Evolutionary conservation across 1,140 invertebrate genomes (phyloP).

Genomic region (Bombus soroeensis): DNA sequence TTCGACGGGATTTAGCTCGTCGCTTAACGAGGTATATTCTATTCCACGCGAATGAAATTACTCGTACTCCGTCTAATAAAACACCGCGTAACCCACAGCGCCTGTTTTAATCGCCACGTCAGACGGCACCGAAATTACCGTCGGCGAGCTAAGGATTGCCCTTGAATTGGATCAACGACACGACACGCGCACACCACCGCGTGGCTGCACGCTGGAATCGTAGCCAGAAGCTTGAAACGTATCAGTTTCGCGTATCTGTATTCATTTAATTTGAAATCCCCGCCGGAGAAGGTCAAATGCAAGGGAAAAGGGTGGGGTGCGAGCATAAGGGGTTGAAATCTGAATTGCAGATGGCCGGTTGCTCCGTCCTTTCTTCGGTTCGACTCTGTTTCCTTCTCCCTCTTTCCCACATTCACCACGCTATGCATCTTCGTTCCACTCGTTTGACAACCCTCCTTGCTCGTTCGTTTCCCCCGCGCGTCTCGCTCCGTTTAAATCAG

Average conservation of each 20-base stretch:
- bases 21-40: conserved; percentile 40
- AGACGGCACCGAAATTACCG: conserved; percentile 35
- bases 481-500: conserved; percentile 68
- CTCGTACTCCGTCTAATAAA: conserved; percentile 33
- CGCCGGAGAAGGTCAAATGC: conserved; percentile 54
- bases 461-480: background rate
- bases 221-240: conserved; percentile 52
- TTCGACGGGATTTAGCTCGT: conserved; percentile 7
- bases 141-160: background rate
- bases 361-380: conserved; percentile 10
- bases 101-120: conserved; percentile 35
- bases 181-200: background rate
- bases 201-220: background rate
- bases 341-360: conserved; percentile 75
- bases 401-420: background rate
- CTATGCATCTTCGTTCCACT: background rate
- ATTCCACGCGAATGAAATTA: conserved; percentile 30
- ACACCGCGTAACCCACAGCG: conserved; percentile 23
- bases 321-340: conserved; percentile 76
- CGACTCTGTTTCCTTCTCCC: background rate
- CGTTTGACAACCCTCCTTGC: background rate
- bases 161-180: conserved; percentile 32
- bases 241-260: conserved; percentile 70
- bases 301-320: conserved; percentile 38
- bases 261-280: conserved; percentile 71